Conservation (phyloP, 2,888 invertebrate species). For the Imbricaverruca yamaguchii region DNA sequence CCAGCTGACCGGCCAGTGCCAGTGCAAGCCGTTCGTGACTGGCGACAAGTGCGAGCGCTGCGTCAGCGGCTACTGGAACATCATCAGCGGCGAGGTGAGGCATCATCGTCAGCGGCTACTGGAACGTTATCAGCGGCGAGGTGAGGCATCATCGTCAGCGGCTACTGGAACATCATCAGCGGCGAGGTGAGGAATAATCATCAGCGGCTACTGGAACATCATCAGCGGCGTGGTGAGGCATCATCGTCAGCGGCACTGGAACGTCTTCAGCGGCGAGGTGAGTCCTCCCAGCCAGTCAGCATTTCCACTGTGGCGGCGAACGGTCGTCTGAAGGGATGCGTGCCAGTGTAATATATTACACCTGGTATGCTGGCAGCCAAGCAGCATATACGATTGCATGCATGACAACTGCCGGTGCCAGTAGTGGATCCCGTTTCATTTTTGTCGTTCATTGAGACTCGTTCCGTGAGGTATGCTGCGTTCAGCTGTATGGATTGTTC, state of each 20-base stretch:
- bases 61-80: slow-evolving; percentile 74
- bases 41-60: slow-evolving; percentile 72
- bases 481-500: too few species aligned
- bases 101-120: slow-evolving; percentile 49
- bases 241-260: not conserved
- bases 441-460: too few species aligned
- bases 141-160: slow-evolving; percentile 35
- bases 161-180: slow-evolving; percentile 71
- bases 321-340: too few species aligned
- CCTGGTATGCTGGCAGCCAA: too few species aligned
- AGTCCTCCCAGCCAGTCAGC: too few species aligned
- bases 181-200: slow-evolving; percentile 49
- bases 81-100: slow-evolving; percentile 59
- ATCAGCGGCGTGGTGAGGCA: slow-evolving; percentile 56
- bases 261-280: too few species aligned
- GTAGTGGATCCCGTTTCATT: too few species aligned
- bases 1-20: slow-evolving; percentile 62
- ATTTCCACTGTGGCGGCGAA: too few species aligned
- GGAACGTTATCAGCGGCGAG: slow-evolving; percentile 68
- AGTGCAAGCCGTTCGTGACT: slow-evolving; percentile 66
- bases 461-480: too few species aligned
- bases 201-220: slow-evolving; percentile 62
- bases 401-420: too few species aligned
- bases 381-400: too few species aligned
- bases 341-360: too few species aligned